phyloP scores from a whole-genome alignment of 2,888 invertebrate species.

The Agonopterix arenella region DNA sequence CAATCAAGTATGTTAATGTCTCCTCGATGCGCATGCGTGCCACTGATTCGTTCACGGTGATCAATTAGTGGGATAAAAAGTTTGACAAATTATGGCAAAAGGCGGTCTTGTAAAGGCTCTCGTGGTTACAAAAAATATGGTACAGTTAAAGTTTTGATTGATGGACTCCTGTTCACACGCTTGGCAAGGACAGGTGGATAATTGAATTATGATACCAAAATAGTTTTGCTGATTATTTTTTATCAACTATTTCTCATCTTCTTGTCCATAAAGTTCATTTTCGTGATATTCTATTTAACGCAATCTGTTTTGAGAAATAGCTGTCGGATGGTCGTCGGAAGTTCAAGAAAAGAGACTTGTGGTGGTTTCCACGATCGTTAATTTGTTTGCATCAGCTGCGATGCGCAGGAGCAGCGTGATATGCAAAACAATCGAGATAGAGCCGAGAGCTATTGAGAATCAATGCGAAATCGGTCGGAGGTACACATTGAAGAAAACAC shows the following conservation, averaged over 20 bases:
- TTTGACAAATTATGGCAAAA: conserved; percentile 60
- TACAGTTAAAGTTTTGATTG: conserved; percentile 73
- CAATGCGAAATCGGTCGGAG: conserved; percentile 16
- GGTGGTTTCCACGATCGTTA: conserved; percentile 59
- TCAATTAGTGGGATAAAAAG: conserved; percentile 62
- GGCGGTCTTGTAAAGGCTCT: conserved; percentile 37
- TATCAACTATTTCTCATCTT: conserved; percentile 30
- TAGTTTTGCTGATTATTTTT: conserved; percentile 30
- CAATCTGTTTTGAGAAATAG: conserved; percentile 18
- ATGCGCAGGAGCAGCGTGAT: conserved; percentile 41
- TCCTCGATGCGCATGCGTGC: conserved; percentile 28
- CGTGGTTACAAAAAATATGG: conserved; percentile 60
- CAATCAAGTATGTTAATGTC: conserved; percentile 41
- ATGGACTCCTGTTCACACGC: conserved; percentile 47
- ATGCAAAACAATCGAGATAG: conserved; percentile 72
- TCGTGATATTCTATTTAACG: conserved; percentile 15
- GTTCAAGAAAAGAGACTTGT: conserved; percentile 35
- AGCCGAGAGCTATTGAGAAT: conserved; percentile 39
- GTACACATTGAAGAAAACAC: conserved; percentile 6
- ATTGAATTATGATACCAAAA: conserved; percentile 67
- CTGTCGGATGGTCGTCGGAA: conserved; percentile 38
- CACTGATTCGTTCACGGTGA: conserved; percentile 35
- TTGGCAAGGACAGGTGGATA: conserved; percentile 44
- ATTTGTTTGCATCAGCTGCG: conserved; percentile 54
- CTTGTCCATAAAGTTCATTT: conserved; percentile 32